These are phyloP conservation scores for Watsonalla binaria DNA, from an alignment of 2,888 invertebrate species.

Conservation along the genomic window DNA sequence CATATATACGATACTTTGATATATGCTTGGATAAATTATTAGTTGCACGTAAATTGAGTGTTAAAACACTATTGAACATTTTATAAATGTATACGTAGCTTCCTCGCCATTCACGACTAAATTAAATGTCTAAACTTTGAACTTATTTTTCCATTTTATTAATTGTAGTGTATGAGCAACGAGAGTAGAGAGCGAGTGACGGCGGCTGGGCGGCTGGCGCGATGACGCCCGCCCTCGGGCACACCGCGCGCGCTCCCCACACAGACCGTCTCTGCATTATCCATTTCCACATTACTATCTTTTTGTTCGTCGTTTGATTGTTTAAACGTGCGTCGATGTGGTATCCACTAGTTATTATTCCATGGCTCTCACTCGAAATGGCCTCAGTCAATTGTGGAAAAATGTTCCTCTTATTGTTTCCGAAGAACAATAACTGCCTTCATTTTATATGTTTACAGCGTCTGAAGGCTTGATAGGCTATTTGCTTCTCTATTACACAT, in stretches of 20 bases:
- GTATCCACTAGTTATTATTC: slow-evolving; percentile 72
- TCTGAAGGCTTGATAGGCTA: slow-evolving; percentile 69
- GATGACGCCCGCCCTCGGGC: slow-evolving; percentile 20
- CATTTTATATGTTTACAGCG: slow-evolving; percentile 74
- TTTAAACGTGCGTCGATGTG: slow-evolving; percentile 77
- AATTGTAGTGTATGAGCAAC: background rate
- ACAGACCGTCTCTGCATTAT: slow-evolving; percentile 55
- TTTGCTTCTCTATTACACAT: slow-evolving; percentile 62
- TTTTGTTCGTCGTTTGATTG: slow-evolving; percentile 76
- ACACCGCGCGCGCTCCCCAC: slow-evolving; percentile 22
- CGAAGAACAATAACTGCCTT: slow-evolving; percentile 73
- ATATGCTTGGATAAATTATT: too few species aligned
- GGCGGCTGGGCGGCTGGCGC: background rate
- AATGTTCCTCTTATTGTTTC: slow-evolving; percentile 75
- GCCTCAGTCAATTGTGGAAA: slow-evolving; percentile 75
- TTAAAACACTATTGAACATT: too few species aligned
- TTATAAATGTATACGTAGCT: too few species aligned
- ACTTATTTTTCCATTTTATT: too few species aligned
- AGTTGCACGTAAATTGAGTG: too few species aligned
- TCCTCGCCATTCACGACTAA: too few species aligned
- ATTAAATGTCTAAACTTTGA: too few species aligned
- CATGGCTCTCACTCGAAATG: slow-evolving; percentile 70
- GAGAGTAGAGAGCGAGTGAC: slow-evolving; percentile 1
- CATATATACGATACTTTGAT: too few species aligned
- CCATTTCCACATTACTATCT: slow-evolving; percentile 75